Conservation (phyloP, 1,140 invertebrate genomes). For the Homalodisca vitripennis region DNA sequence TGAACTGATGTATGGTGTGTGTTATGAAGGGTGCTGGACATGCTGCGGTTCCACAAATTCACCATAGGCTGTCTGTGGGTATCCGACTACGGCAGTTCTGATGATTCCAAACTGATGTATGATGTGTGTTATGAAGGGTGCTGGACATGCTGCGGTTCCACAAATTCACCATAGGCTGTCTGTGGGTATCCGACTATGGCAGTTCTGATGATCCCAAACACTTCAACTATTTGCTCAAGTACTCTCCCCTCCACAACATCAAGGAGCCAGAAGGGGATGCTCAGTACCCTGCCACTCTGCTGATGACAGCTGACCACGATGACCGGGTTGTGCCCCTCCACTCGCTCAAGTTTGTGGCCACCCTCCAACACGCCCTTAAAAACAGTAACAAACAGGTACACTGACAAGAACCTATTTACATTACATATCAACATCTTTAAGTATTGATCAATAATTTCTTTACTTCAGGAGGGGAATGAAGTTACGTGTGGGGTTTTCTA, state of each 20-base stretch:
- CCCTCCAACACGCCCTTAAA: constrained; percentile 78
- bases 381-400: constrained; percentile 55
- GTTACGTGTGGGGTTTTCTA: not conserved
- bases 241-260: constrained; percentile 96
- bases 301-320: constrained; percentile 96
- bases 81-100: constrained; percentile 93
- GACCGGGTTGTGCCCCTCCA: constrained; percentile 96
- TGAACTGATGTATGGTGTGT: too few relatives aligned
- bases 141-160: constrained; percentile 97
- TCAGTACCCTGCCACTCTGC: constrained; percentile 83
- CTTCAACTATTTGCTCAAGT: constrained; percentile 87
- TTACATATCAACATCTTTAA: not conserved
- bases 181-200: constrained; percentile 96
- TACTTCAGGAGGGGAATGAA: not conserved
- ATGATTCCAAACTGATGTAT: constrained; percentile 79
- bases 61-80: constrained; percentile 97
- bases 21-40: constrained; percentile 97
- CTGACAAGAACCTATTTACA: not conserved
- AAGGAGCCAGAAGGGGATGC: constrained; percentile 55
- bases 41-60: constrained; percentile 97
- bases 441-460: not conserved
- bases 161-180: constrained; percentile 97
- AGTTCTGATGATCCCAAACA: constrained; percentile 84
- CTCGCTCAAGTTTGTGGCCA: constrained; percentile 92
- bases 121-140: too few relatives aligned